Conservation (phyloP, 1,140 invertebrate genomes). For the Parapsyche elsis region DNA sequence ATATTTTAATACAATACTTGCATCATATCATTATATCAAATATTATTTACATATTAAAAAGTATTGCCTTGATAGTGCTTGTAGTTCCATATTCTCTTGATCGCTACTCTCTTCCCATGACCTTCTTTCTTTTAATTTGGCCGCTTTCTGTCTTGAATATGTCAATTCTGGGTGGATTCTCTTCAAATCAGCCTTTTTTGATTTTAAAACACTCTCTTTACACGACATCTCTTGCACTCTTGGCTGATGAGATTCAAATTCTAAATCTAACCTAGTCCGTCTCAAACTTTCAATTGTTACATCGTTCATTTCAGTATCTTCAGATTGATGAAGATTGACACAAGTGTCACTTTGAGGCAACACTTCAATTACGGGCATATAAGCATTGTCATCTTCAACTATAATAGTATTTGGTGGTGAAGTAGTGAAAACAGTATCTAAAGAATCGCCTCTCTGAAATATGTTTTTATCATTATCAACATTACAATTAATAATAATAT, state of each 20-base stretch:
- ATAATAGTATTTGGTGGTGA: conserved; percentile 64
- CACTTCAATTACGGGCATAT: not conserved
- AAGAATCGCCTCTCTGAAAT: conserved; percentile 68
- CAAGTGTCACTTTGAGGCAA: not conserved
- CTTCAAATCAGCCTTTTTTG: conserved; percentile 60
- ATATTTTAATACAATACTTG: conserved; percentile 40
- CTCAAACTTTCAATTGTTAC: conserved; percentile 16
- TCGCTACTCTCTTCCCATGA: conserved; percentile 67
- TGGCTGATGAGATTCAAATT: conserved; percentile 22
- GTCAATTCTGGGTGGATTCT: conserved; percentile 64
- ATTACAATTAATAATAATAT: conserved; percentile 15
- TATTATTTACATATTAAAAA: conserved; percentile 8
- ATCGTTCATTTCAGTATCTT: conserved; percentile 23
- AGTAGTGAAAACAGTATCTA: conserved; percentile 71
- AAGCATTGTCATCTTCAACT: conserved; percentile 55
- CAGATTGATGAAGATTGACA: not conserved
- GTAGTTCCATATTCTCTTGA: conserved; percentile 65
- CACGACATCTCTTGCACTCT: not conserved
- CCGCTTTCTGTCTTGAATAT: conserved; percentile 65
- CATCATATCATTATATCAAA: no score
- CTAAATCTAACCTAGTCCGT: conserved; percentile 14
- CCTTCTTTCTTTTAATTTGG: conserved; percentile 63
- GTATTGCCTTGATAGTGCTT: conserved; percentile 59
- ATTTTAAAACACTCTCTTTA: conserved; percentile 23
- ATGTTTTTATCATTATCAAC: not conserved